A percentile compares a stretch with the other conserved stretches of the same genome.
Conservation (phyloP, 2,113 vertebrate genomes). For the Silurus asotus region DNA sequence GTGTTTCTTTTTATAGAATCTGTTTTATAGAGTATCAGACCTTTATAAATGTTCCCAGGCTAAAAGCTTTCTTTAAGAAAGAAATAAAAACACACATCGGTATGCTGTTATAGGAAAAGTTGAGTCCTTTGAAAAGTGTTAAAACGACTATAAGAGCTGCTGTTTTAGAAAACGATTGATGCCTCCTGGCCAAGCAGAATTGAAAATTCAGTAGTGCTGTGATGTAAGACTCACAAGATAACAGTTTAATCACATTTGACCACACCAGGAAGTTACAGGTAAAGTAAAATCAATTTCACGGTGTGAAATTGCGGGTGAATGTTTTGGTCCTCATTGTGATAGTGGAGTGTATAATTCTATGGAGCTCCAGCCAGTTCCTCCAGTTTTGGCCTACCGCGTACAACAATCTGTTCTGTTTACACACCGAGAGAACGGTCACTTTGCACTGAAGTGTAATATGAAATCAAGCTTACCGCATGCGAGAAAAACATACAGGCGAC, state of each 20-base stretch:
- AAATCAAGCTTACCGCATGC: not conserved
- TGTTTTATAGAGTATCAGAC: not conserved
- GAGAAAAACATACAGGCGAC: not conserved
- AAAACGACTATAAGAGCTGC: not conserved
- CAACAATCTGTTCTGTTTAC: not conserved
- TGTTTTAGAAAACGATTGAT: not conserved
- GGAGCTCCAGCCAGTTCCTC: not conserved
- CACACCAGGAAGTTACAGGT: not conserved
- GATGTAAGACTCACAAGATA: not conserved
- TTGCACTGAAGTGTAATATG: no score
- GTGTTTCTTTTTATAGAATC: slow-evolving; percentile 10
- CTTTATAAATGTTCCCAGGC: not conserved
- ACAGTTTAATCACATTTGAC: not conserved
- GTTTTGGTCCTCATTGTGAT: not conserved
- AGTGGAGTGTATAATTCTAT: not conserved
- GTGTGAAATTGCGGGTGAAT: not conserved
- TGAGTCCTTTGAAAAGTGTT: not conserved
- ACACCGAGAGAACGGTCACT: not conserved
- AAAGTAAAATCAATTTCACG: not conserved
- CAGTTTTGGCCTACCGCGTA: not conserved
- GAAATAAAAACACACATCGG: not conserved
- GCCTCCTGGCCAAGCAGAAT: not conserved
- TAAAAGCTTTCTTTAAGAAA: not conserved
- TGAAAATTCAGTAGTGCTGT: not conserved
- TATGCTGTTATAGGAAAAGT: not conserved